phyloP scores from a whole-genome alignment of 2,888 invertebrate species.

The Philhelius pedissequus region DNA sequence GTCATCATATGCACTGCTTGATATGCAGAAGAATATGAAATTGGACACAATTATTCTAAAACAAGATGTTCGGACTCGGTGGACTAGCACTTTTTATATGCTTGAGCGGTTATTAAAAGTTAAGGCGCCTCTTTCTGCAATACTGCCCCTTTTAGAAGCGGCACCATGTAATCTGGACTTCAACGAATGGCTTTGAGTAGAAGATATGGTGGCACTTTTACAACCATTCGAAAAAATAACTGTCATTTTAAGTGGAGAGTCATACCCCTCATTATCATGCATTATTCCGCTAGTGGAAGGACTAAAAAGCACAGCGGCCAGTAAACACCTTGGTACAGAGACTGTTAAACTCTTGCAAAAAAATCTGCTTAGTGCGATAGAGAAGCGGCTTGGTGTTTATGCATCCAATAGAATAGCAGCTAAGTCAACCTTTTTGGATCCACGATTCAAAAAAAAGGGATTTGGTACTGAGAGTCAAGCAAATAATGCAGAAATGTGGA shows the following conservation, averaged over 20 bases:
- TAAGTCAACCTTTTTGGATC: constrained; percentile 1
- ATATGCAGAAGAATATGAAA: too few relatives aligned
- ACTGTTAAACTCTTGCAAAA: background rate
- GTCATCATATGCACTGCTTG: too few relatives aligned
- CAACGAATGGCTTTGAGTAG: background rate
- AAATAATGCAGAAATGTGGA: background rate
- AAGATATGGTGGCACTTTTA: background rate
- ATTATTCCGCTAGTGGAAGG: background rate
- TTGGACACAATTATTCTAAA: too few relatives aligned
- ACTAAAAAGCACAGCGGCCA: constrained; percentile 3
- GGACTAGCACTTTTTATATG: too few relatives aligned
- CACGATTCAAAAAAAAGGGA: background rate
- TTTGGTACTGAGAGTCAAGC: too few relatives aligned
- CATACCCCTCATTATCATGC: background rate
- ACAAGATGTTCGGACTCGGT: too few relatives aligned
- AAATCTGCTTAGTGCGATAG: background rate
- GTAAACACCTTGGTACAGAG: constrained; percentile 1
- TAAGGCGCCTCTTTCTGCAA: too few relatives aligned
- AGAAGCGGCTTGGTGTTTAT: constrained; percentile 7
- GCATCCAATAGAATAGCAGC: background rate
- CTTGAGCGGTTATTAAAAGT: too few relatives aligned
- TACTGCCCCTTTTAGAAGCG: background rate
- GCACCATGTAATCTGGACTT: background rate
- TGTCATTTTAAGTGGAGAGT: background rate
- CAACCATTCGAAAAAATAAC: background rate